These are phyloP conservation scores for Chaenogobius annularis DNA, from an alignment of 2,113 vertebrate species.

Conservation along the genomic window DNA sequence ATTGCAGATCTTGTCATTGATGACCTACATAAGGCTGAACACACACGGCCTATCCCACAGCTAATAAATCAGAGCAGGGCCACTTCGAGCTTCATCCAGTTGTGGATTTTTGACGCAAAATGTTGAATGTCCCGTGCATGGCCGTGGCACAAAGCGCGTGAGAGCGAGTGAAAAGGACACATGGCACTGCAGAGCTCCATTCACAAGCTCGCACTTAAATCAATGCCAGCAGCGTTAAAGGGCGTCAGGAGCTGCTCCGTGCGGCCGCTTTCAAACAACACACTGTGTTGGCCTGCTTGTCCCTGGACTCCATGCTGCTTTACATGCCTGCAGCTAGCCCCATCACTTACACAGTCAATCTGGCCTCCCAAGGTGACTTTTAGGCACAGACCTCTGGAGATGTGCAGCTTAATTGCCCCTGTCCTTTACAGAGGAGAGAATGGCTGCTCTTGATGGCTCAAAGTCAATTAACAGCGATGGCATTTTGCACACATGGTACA, in stretches of 20 bases:
- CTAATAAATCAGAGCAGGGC: slow-evolving; percentile 24
- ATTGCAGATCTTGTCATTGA: slow-evolving; percentile 72
- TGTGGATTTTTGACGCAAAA: slow-evolving; percentile 50
- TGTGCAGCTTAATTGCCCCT: slow-evolving; percentile 35
- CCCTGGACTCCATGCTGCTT: slow-evolving; percentile 32
- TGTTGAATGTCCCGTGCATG: slow-evolving; percentile 36
- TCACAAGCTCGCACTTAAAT: slow-evolving; percentile 42
- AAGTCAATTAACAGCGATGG: slow-evolving; percentile 29
- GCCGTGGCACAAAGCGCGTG: slow-evolving; percentile 25
- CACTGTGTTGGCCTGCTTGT: slow-evolving; percentile 40
- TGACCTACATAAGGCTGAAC: slow-evolving; percentile 71
- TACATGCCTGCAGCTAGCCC: slow-evolving; percentile 21
- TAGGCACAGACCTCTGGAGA: slow-evolving; percentile 56
- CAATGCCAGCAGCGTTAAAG: slow-evolving; percentile 36
- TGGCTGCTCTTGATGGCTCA: slow-evolving; percentile 9
- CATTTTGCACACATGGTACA: neutral
- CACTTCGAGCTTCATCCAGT: slow-evolving; percentile 21
- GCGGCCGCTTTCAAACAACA: slow-evolving; percentile 48
- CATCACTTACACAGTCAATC: slow-evolving; percentile 67
- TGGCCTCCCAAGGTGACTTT: slow-evolving; percentile 78
- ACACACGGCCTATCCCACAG: slow-evolving; percentile 49
- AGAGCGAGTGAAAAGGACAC: slow-evolving; percentile 45
- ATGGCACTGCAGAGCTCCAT: slow-evolving; percentile 60
- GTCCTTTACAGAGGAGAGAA: slow-evolving; percentile 36
- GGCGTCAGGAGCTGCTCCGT: slow-evolving; percentile 43